These are phyloP conservation scores for Lasioglossum vierecki DNA, from an alignment of 2,888 invertebrate species.

Conservation along the genomic window DNA sequence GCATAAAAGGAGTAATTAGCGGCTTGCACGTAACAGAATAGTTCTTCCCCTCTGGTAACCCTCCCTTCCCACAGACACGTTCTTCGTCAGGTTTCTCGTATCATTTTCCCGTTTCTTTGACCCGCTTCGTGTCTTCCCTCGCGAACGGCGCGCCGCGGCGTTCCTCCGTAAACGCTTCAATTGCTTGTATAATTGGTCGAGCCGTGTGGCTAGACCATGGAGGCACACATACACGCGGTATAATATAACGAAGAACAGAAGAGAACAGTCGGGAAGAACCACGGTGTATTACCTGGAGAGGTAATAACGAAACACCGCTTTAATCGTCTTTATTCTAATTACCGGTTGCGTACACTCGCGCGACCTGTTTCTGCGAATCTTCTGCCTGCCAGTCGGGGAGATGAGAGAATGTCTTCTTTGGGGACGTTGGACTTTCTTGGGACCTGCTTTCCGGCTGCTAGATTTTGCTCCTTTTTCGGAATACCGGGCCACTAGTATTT, in stretches of 20 bases:
- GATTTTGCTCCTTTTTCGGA: background rate
- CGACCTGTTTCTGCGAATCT: slow-evolving; percentile 8
- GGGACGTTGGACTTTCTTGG: background rate
- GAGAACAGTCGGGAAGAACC: slow-evolving; percentile 28
- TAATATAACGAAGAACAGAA: background rate
- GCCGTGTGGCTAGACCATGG: slow-evolving; percentile 51
- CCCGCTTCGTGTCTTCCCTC: slow-evolving; percentile 34
- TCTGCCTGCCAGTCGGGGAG: background rate
- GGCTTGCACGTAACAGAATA: slow-evolving; percentile 15
- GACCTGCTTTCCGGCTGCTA: background rate
- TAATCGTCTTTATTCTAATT: slow-evolving; percentile 74
- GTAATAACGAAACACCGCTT: slow-evolving; percentile 53
- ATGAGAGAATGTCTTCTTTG: background rate
- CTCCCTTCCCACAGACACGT: background rate
- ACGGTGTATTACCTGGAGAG: background rate
- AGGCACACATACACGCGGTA: slow-evolving; percentile 9
- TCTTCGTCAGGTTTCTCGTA: slow-evolving; percentile 25
- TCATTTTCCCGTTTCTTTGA: slow-evolving; percentile 45
- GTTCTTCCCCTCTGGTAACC: too few species aligned
- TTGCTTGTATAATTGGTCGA: slow-evolving; percentile 76
- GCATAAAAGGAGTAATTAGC: slow-evolving; percentile 40
- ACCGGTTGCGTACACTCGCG: slow-evolving; percentile 15
- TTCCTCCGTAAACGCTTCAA: slow-evolving; percentile 70
- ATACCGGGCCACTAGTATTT: background rate
- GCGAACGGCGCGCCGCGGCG: background rate